Base-by-base conservation (phyloP, 2,113 vertebrate species). In the Ciconia boyciana region DNA sequence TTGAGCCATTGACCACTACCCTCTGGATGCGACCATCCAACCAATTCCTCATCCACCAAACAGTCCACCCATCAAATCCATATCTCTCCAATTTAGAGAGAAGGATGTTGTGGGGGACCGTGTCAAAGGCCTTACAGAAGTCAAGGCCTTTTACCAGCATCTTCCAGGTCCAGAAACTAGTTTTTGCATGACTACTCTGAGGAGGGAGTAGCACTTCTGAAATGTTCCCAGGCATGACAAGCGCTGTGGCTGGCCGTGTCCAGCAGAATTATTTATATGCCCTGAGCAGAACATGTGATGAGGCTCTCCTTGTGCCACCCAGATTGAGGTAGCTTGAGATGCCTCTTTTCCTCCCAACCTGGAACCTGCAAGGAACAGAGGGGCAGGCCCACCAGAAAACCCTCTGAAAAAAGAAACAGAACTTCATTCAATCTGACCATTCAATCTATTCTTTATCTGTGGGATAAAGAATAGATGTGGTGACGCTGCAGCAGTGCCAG, bases 181-280 rank as follows among this genome's bases (percentile, higher is more conserved):
- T 44, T 89, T 83, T 72, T 25, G 20, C 64, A 61, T 44, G 24
- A 44, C 32, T 64, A 4, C 29, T 46, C 36, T 60, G 44, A 78
- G 36, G 31, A 70, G 39, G 21, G 36, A 62, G 36, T 74, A 58
- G 14, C 34, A 69, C 41, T 66, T 87, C 69, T 78, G 72, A 81
- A 87, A 74, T 16, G 3, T 10, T 36, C 3, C 1, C 0, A 4
- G 24, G 54, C 71, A 68, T 1, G 6, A 20, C 2, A 16, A 68
- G 22, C 1, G 0, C 49, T 41, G 66, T 39, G 18, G 16, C 68
- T 89, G 86, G n/a, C 52, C 6, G 4, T 4, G 13, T 24, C 7
- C 52, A 32, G n/a, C 25, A 65, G 41, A 65, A 36, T 25, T 60
- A 62, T 49, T 29, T 49, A 8, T 57, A 41, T 65, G n/a, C 24